Base-by-base conservation (phyloP, 92 coral and sea anemone species). In the Porites divaricata region DNA sequence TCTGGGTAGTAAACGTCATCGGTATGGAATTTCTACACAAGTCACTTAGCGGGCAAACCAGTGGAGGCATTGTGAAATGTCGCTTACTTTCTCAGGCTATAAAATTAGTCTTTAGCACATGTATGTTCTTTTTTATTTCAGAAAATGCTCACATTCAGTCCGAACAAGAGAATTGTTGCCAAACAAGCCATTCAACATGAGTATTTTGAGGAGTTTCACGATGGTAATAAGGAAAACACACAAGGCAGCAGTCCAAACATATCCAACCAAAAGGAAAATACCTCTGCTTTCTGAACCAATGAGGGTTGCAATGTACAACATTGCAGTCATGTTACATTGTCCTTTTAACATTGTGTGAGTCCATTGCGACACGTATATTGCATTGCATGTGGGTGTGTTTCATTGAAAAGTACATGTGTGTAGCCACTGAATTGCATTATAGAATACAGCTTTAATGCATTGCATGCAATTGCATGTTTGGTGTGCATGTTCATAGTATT, bases 71-170 rank as follows among this genome's bases (percentile, higher is more conserved):
- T 6, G 4, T 35, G 45, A 35, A 35, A 35, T 35, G 45, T 35
- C 6, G 45, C 45, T 35, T 35, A 5, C 4, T 35, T 35, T 35
- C 45, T 35, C 45, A 35, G 45, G 45, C 45, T 35, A 35, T 35
- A 35, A 35, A 35, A 35, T 0, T 35, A 35, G 4, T 35, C 45
- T 35, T 3, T 35, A 35, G 45, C 4, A 35, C 45, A 50, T 17
- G 25, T 12, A 78, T 21, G 23, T 9, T 63, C 50, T 52, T 24
- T 73, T 65, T 59, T 62, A 58, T 78, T 81, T 35, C 87, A 96
- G 99, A 81, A 83, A 95, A 89, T 95, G 86, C 83, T 96, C 74
- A 86, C 83, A 73, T 96, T 95, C 59, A 87, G 80, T 76, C 91
- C 97, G 9, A 91, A 86, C 21, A 90, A 78, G 56, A 87, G 99